Evolutionary conservation across 1,140 invertebrate species (phyloP), one percentile per base, ranked within the genome.

Genomic region (Lasioglossum albipes): DNA sequence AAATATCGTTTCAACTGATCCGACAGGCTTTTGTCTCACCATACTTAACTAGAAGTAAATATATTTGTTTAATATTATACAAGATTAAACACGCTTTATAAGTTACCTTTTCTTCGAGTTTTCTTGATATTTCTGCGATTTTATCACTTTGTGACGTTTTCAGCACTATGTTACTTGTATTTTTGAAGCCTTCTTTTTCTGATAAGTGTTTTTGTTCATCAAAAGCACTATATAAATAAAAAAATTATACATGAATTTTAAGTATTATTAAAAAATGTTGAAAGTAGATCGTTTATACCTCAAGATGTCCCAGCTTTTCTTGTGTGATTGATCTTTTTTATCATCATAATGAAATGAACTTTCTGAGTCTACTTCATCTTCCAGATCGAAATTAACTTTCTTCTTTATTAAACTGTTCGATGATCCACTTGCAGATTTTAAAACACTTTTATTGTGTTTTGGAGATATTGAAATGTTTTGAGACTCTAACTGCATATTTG

Each of bases 351-450:
- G 57, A 3, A 31, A 27, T 6, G 52, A 52, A 20, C 69, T 57
- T 52, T 90, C 85, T 81, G 91, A 92, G 69, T 91, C 89, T 73
- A 92, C 93, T 88, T 93, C 94, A 89, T 93, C 92, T 75, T 94
- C 93, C 85, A 95, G 91, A 89, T 95, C 94, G 83, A 95, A 95
- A 57, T 94, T 83, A 3, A 95, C 95, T 91, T 94, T 95, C 82
- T 95, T 95, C 70, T 95, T 95, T 42, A 93, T 91, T 36, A 94
- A 89, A 45, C 91, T 94, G 49, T 93, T 92, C 12, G 90, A 91
- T 6, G 94, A 94, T 6, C 83, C 86, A 59, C 90, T 91, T 20
- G 92, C 91, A 82, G 93, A 93, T 92, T 95, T 95, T 18, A 95
- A 83, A 42, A 95, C 94, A 71, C 95, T 93, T 91, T 94, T 95